Base-by-base conservation (phyloP, 92 coral and sea anemone species). In the Heteractis magnifica region DNA sequence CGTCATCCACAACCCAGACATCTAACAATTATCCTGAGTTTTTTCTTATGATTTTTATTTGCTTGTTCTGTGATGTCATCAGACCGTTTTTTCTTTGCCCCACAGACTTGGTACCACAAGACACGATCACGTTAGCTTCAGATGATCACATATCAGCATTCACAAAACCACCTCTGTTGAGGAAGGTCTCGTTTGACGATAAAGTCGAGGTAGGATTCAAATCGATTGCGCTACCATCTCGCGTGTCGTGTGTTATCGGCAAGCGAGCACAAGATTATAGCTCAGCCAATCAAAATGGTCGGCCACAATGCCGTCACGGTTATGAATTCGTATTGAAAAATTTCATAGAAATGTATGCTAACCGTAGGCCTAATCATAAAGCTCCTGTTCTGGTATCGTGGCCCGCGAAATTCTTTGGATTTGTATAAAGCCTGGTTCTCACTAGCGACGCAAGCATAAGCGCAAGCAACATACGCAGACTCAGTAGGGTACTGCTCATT, bases 101-200 rank as follows among this genome's bases (percentile, higher is more conserved):
- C 23, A 1, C 73, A 68, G 73, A 68, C 73, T 0, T 26, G 14
- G 70, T 62, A 68, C 26, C 73, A 2, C 73, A 10, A 68, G 73
- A 20, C 49, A 13, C 4, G 73, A 62, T 68, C 4, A 14, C 20
- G 4, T n/a, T 15, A 49, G 49, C 62, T 71, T 51, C 52, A 77
- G 53, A 21, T n/a, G 87, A 68, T 20, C 71, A 56, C 6, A 84
- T 64, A 11, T 50, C 62, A n/a, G 51, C n/a, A 5, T 44, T 59
- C 9, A 51, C 80, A 20, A 84, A 84, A 44, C 71, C 90, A 49
- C 81, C 91, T 10, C 56, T 88, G 48, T 56, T 83, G 23, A 84
- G 97, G 23, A 90, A 88, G 53, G 92, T 81, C 4, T 90, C 97
- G 15, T 86, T 88, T 73, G 97, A 91, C 56, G 92, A 92, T 7